phyloP scores from a whole-genome alignment of 1,140 invertebrate genomes.

The Tetramorium alpestre region DNA sequence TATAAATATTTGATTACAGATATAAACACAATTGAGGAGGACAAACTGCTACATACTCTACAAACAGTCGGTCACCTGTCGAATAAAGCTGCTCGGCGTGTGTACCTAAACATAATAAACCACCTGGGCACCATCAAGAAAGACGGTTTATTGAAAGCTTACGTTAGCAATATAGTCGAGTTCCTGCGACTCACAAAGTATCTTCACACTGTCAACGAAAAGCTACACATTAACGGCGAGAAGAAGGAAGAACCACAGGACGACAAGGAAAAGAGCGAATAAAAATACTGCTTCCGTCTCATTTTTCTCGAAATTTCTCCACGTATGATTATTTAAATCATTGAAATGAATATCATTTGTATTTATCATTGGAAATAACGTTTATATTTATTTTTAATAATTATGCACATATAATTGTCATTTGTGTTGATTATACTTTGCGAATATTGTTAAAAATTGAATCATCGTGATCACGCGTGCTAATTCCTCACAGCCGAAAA shows the following conservation, averaged over 20 bases:
- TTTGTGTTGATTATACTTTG: neutral
- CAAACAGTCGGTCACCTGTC: constrained; percentile 90
- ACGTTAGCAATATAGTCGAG: constrained; percentile 87
- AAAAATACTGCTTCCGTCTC: neutral
- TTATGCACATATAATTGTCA: neutral
- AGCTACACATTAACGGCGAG: constrained; percentile 51
- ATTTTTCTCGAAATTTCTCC: neutral
- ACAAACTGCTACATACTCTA: constrained; percentile 89
- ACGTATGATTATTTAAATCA: neutral
- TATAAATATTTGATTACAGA: constrained; percentile 78
- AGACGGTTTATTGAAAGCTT: constrained; percentile 87
- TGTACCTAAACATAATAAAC: constrained; percentile 88
- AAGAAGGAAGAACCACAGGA: neutral
- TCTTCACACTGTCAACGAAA: constrained; percentile 83
- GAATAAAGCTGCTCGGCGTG: constrained; percentile 89
- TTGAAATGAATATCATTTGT: neutral
- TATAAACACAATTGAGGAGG: constrained; percentile 85
- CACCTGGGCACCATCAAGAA: constrained; percentile 87
- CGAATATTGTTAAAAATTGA: neutral
- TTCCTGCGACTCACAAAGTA: constrained; percentile 88
- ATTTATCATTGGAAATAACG: neutral
- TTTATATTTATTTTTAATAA: constrained; percentile 36
- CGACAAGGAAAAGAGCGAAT: constrained; percentile 23
- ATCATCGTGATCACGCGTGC: neutral
- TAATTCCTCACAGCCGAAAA: neutral